A percentile compares a stretch with the other conserved stretches of the same genome.
These are phyloP conservation scores for Diuraphis noxia DNA, from an alignment of 1,140 invertebrate species.

Conservation along the genomic window DNA sequence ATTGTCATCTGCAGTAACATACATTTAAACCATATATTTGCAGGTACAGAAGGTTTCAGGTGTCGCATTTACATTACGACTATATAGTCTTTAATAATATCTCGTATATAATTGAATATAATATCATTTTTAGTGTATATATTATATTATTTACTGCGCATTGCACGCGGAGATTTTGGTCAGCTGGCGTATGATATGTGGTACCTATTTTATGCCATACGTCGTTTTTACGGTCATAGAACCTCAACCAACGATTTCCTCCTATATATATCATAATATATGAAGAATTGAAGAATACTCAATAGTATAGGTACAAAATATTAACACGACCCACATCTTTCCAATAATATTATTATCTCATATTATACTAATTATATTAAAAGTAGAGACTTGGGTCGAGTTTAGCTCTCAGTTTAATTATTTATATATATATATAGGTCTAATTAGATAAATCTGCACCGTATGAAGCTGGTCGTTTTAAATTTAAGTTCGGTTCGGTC, in stretches of 20 bases:
- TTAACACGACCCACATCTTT: not conserved
- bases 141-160: not conserved
- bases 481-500: not conserved
- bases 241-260: not conserved
- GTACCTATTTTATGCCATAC: not conserved
- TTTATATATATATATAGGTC: not conserved
- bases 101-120: constrained; percentile 4
- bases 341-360: too few species aligned
- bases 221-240: not conserved
- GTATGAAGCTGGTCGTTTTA: too few species aligned
- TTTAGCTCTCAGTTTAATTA: not conserved
- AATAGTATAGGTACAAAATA: not conserved
- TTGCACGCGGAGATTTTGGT: not conserved
- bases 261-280: not conserved
- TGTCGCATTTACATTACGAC: not conserved
- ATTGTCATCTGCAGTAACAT: not conserved
- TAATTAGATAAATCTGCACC: not conserved
- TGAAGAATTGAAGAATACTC: too few species aligned
- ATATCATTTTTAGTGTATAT: not conserved
- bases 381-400: not conserved
- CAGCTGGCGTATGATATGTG: not conserved
- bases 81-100: too few species aligned
- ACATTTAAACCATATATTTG: not conserved
- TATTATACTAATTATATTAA: not conserved
- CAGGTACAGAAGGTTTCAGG: not conserved